These are phyloP conservation scores for Aphis craccivora DNA, from an alignment of 1,140 invertebrate species.

Conservation along the genomic window DNA sequence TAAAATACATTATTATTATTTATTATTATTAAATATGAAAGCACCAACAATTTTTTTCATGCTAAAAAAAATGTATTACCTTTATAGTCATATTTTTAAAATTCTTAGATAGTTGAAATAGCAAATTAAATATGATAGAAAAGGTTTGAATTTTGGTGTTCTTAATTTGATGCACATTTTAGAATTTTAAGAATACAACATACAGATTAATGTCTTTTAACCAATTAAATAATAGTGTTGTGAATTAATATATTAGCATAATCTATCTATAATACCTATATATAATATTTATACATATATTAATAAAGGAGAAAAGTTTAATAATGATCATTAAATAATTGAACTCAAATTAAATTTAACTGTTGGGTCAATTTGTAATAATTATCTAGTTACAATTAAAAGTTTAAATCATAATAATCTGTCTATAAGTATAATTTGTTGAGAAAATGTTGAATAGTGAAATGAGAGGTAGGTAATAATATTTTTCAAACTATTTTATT, in stretches of 20 bases:
- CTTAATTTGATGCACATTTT: background rate
- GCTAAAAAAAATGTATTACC: background rate
- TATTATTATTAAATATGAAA: background rate
- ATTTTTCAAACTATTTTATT: background rate
- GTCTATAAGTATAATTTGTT: background rate
- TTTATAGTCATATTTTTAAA: background rate
- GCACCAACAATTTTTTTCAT: background rate
- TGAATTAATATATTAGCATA: too few relatives aligned
- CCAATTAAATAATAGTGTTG: too few relatives aligned
- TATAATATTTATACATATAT: too few relatives aligned
- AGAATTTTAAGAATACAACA: too few relatives aligned
- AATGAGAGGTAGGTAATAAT: background rate
- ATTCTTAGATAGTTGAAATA: background rate
- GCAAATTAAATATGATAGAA: background rate
- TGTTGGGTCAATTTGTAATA: background rate
- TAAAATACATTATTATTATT: background rate
- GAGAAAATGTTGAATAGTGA: background rate
- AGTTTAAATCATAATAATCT: background rate
- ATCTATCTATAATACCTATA: too few relatives aligned
- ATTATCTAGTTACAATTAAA: background rate
- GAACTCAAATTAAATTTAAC: constrained; percentile 1
- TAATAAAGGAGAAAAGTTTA: background rate
- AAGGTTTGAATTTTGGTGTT: background rate
- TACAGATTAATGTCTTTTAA: too few relatives aligned
- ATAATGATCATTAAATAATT: background rate